Conservation (phyloP, 2,113 vertebrate species). For the Heliornis fulica region DNA sequence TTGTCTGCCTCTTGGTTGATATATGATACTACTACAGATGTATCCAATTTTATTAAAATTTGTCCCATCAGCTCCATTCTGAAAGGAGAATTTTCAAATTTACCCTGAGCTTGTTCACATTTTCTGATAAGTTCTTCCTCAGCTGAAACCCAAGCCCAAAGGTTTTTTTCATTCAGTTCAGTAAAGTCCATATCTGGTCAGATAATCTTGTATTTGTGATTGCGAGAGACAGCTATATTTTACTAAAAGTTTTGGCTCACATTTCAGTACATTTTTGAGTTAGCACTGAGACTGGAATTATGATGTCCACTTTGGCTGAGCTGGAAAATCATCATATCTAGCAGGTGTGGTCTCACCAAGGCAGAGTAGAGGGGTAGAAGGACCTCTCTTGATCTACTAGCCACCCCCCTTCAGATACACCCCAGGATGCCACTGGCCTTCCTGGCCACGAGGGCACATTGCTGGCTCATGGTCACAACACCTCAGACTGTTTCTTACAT, state of each 20-base stretch:
- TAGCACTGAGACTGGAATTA: neutral
- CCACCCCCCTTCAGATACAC: too few species aligned
- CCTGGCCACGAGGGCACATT: too few species aligned
- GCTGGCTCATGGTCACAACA: too few species aligned
- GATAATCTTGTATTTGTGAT: neutral
- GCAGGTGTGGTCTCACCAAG: too few species aligned
- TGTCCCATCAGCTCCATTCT: constrained; percentile 34
- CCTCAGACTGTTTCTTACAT: too few species aligned
- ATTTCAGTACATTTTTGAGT: neutral
- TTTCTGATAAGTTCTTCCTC: neutral
- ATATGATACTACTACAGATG: constrained; percentile 55
- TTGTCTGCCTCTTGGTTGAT: constrained; percentile 52
- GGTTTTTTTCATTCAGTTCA: neutral
- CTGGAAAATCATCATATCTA: neutral
- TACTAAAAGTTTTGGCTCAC: neutral
- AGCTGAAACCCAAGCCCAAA: neutral
- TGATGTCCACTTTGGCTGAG: neutral
- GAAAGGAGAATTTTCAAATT: constrained; percentile 41
- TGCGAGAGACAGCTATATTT: neutral
- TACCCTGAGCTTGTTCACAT: neutral
- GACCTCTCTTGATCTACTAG: too few species aligned
- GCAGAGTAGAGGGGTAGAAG: too few species aligned
- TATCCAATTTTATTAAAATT: constrained; percentile 63
- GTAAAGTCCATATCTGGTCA: neutral
- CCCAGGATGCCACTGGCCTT: too few species aligned